Conservation (phyloP, 2,797 vertebrate genomes). For the Emydoidea blandingii region DNA sequence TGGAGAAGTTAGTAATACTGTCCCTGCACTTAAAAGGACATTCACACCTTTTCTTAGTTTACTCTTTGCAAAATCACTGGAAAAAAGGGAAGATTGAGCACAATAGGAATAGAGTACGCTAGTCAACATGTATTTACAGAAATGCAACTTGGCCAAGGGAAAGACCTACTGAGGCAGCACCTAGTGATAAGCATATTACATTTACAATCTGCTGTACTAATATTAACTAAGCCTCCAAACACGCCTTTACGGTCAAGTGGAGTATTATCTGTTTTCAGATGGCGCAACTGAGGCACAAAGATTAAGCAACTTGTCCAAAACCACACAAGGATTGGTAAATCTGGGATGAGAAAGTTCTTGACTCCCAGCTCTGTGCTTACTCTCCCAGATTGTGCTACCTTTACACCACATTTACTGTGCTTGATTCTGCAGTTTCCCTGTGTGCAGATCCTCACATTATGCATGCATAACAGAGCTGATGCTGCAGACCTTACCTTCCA, state of each 20-base stretch:
- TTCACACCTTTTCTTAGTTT: not conserved
- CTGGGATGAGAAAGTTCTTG: not conserved
- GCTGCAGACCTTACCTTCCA: not conserved
- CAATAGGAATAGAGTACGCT: not conserved
- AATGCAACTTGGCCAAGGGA: not conserved
- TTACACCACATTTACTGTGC: not conserved
- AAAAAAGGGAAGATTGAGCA: not conserved
- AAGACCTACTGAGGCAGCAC: not conserved
- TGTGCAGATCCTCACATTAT: not conserved
- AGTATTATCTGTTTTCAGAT: not conserved
- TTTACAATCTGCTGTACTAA: not conserved
- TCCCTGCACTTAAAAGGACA: not conserved
- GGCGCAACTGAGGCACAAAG: not conserved
- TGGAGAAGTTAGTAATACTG: not conserved
- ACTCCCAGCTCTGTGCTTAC: not conserved
- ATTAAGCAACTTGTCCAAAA: not conserved
- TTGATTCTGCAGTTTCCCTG: not conserved
- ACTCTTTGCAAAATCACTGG: not conserved
- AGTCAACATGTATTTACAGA: not conserved
- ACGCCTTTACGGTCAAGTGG: rapidly evolving
- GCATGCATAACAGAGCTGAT: not conserved
- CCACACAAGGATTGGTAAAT: rapidly evolving
- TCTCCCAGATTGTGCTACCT: not conserved
- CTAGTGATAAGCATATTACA: not conserved
- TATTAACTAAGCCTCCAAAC: not conserved